phyloP scores from a whole-genome alignment of 2,797 vertebrate species.

The Megalops cyprinoides region DNA sequence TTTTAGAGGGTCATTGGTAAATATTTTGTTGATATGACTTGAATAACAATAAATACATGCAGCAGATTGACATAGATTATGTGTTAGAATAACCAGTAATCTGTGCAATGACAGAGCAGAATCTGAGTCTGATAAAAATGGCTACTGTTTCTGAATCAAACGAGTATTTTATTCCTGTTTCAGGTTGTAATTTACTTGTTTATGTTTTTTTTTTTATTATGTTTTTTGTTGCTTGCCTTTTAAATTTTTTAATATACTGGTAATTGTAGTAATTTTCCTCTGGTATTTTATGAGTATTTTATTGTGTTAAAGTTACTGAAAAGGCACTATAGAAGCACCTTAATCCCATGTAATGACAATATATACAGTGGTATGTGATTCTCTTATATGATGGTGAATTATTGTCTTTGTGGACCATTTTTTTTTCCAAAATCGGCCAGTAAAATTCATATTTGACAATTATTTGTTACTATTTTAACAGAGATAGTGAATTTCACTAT shows the following conservation, averaged over 20 bases:
- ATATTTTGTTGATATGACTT: slow-evolving; percentile 10
- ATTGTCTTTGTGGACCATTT: slow-evolving; percentile 2
- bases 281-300: not conserved
- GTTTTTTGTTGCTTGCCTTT: not conserved
- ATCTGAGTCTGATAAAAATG: slow-evolving; percentile 9
- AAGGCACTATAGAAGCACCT: slow-evolving; percentile 24
- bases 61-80: not conserved
- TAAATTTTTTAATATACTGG: not conserved
- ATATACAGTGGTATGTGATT: not conserved
- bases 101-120: slow-evolving; percentile 3
- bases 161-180: not conserved
- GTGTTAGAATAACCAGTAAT: not conserved
- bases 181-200: not conserved
- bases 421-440: not conserved
- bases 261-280: not conserved
- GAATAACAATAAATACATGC: not conserved
- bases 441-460: too few species aligned
- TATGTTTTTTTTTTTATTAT: not conserved
- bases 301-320: not conserved
- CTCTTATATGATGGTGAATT: not conserved
- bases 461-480: slow-evolving; percentile 26
- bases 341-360: slow-evolving; percentile 19
- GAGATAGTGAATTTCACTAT: slow-evolving; percentile 17
- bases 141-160: not conserved
- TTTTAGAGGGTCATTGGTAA: not conserved